phyloP scores from a whole-genome alignment of 1,140 invertebrate species.

The Ctenoplectra terminalis region DNA sequence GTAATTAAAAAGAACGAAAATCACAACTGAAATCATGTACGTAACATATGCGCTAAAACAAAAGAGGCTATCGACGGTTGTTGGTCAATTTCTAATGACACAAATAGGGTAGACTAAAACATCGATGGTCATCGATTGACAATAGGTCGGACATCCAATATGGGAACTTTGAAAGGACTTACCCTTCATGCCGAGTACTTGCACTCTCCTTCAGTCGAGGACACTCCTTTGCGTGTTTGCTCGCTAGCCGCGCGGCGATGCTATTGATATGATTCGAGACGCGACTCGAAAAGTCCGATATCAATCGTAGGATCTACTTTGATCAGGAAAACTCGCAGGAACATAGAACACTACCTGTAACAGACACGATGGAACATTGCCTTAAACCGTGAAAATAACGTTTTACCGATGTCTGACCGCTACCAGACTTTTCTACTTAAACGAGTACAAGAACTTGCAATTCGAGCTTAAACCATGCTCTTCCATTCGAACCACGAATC shows the following conservation, averaged over 20 bases:
- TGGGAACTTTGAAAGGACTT: conserved; percentile 38
- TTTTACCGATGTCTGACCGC: too few relatives aligned
- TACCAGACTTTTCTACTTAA: too few relatives aligned
- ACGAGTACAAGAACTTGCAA: too few relatives aligned
- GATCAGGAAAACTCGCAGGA: conserved; percentile 44
- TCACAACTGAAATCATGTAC: too few relatives aligned
- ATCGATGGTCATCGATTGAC: background rate
- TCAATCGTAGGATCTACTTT: conserved; percentile 19
- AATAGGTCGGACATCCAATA: background rate
- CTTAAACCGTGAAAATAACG: too few relatives aligned
- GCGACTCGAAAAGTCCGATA: conserved; percentile 12
- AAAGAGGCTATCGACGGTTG: too few relatives aligned
- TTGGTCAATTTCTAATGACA: background rate
- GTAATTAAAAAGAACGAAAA: too few relatives aligned
- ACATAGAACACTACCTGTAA: conserved; percentile 34
- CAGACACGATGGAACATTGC: background rate
- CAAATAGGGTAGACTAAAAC: background rate
- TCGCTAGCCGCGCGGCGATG: conserved; percentile 1
- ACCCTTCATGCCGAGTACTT: conserved; percentile 54
- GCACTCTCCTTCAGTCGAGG: conserved; percentile 43
- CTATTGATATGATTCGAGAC: conserved; percentile 24
- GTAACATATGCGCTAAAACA: too few relatives aligned
- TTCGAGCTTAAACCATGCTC: too few relatives aligned
- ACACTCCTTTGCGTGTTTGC: conserved; percentile 34
- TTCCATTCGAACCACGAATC: too few relatives aligned